Evolutionary conservation across 2,113 vertebrate genomes (phyloP).

Genomic region (Bothrops jararaca): DNA sequence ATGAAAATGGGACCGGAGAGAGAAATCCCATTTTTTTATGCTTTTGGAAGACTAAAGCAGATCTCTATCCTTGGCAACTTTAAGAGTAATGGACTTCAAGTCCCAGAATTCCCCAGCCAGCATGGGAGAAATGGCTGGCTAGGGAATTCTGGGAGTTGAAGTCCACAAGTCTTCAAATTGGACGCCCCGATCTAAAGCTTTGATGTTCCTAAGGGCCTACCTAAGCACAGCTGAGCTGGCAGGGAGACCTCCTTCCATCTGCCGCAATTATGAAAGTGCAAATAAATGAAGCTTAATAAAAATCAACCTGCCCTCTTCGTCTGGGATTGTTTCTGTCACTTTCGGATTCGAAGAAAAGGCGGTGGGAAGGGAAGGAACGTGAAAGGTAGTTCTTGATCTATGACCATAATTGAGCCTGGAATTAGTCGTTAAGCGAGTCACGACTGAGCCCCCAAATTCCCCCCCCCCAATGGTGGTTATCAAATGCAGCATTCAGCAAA

Average conservation of each 20-base stretch:
- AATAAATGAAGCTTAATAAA: conserved; percentile 60
- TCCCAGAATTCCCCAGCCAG: not conserved
- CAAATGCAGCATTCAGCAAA: no score
- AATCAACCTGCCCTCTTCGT: conserved; percentile 39
- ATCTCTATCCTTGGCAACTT: not conserved
- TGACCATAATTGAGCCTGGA: no score
- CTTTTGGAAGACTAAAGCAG: conserved; percentile 50
- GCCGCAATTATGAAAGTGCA: conserved; percentile 61
- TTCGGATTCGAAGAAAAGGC: not conserved
- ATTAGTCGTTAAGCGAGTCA: no score
- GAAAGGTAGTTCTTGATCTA: no score
- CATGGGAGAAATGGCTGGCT: not conserved
- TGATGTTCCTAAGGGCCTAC: conserved; percentile 62
- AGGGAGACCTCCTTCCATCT: conserved; percentile 31
- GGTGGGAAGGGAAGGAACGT: no score
- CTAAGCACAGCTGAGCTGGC: conserved; percentile 43
- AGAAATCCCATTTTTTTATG: not conserved
- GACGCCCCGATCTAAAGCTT: conserved; percentile 47
- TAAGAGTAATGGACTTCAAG: not conserved
- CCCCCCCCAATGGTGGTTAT: no score
- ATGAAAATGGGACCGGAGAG: not conserved
- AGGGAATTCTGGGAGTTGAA: not conserved
- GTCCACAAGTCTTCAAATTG: not conserved
- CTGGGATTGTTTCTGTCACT: not conserved
- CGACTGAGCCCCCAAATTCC: no score